Percentiles rank a stretch among this genome's conserved stretches.
These are phyloP conservation scores for Danio jaintianensis DNA, from an alignment of 2,797 vertebrate genomes.

Conservation along the genomic window DNA sequence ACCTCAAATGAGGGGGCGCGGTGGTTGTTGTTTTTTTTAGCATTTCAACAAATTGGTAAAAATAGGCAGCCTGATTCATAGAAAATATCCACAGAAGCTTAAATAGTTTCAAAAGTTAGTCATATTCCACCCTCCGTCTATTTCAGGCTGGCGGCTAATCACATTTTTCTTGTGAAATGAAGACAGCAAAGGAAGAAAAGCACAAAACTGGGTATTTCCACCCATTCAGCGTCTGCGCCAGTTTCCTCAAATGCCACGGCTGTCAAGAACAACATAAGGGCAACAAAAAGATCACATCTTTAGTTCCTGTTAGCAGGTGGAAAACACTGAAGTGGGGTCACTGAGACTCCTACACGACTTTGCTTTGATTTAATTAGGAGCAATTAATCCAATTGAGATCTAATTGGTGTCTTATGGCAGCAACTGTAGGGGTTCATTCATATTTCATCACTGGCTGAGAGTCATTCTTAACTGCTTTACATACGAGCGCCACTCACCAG, in stretches of 20 bases:
- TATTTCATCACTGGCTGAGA: constrained; percentile 73
- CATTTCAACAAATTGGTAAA: constrained; percentile 14
- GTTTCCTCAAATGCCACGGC: constrained; percentile 34
- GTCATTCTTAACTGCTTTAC: constrained; percentile 17
- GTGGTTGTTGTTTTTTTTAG: background rate
- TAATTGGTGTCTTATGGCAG: constrained; percentile 65
- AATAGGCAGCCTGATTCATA: background rate
- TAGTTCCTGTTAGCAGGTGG: constrained; percentile 22
- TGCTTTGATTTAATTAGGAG: constrained; percentile 66
- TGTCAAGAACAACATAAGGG: constrained; percentile 37
- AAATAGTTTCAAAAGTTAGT: constrained; percentile 28
- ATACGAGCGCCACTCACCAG: constrained; percentile 71
- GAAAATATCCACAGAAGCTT: constrained; percentile 21
- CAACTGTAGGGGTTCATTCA: constrained; percentile 68
- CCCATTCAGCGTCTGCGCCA: constrained; percentile 32
- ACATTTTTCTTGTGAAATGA: constrained; percentile 39
- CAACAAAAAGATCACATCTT: background rate
- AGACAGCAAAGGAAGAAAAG: constrained; percentile 35
- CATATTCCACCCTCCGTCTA: constrained; percentile 17
- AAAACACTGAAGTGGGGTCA: constrained; percentile 1
- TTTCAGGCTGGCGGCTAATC: constrained; percentile 41
- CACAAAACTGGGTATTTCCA: constrained; percentile 49
- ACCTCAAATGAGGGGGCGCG: background rate
- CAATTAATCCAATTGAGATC: constrained; percentile 65
- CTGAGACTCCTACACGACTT: background rate